Conservation (phyloP, 1,140 invertebrate genomes). For the Acromyrmex heyeri region DNA sequence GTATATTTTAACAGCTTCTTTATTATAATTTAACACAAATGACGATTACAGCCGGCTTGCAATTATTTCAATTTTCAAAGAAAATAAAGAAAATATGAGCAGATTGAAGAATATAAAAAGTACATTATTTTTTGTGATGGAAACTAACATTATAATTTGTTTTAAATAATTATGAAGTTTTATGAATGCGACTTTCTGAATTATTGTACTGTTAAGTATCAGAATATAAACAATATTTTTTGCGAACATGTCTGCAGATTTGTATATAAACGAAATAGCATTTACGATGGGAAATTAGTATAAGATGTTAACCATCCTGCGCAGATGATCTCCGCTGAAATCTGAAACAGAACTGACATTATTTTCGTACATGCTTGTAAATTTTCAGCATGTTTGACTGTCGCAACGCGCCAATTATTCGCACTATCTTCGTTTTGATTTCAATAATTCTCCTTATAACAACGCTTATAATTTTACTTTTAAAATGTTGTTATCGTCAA, state of each 20-base stretch:
- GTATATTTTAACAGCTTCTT: background rate
- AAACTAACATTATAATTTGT: background rate
- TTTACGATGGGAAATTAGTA: slow-evolving; percentile 4
- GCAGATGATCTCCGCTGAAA: slow-evolving; percentile 53
- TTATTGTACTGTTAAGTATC: background rate
- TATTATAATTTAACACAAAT: background rate
- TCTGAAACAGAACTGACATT: slow-evolving; percentile 80
- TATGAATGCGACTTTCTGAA: background rate
- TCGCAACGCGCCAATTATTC: slow-evolving; percentile 34
- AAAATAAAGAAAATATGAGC: background rate
- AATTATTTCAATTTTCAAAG: background rate
- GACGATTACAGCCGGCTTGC: background rate
- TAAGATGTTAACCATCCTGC: slow-evolving; percentile 26
- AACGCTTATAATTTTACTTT: slow-evolving; percentile 24
- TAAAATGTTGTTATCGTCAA: background rate
- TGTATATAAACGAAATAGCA: background rate
- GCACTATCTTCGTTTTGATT: slow-evolving; percentile 2
- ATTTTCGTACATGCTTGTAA: slow-evolving; percentile 80
- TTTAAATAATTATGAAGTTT: background rate
- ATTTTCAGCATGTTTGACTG: slow-evolving; percentile 68
- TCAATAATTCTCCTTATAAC: background rate
- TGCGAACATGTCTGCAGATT: background rate
- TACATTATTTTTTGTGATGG: background rate
- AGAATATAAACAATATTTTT: background rate
- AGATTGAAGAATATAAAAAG: background rate